Evolutionary conservation across 1,140 invertebrate genomes (phyloP).

Genomic region (Drosophila pallidifrons): DNA sequence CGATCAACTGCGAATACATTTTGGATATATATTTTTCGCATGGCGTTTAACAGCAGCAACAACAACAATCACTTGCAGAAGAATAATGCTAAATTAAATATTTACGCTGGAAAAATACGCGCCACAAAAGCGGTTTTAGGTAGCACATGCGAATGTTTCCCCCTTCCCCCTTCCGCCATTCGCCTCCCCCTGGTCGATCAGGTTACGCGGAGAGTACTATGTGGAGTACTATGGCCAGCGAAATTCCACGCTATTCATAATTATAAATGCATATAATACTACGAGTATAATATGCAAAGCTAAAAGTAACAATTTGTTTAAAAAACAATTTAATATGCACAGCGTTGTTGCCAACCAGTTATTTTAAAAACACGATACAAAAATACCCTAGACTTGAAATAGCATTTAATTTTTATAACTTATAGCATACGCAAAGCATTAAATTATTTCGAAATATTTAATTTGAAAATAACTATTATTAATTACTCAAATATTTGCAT

Average conservation of each 20-base stretch:
- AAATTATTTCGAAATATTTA: too few species aligned
- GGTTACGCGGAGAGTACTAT: neutral
- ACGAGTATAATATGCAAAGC: constrained; percentile 24
- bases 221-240: neutral
- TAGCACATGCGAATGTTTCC: constrained; percentile 34
- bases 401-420: too few species aligned
- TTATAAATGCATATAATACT: constrained; percentile 20
- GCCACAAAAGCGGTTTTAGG: constrained; percentile 32
- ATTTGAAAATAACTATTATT: too few species aligned
- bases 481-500: too few species aligned
- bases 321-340: constrained; percentile 13
- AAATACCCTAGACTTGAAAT: neutral
- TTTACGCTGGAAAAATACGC: constrained; percentile 68
- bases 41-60: constrained; percentile 39
- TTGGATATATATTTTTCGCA: constrained; percentile 36
- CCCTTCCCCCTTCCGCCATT: neutral
- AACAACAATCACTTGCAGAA: constrained; percentile 25
- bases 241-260: constrained; percentile 22
- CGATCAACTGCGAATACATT: constrained; percentile 51
- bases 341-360: neutral
- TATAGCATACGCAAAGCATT: too few species aligned
- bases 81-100: constrained; percentile 67
- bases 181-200: neutral
- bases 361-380: neutral
- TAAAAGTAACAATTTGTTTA: constrained; percentile 20